Evolutionary conservation across 2,888 invertebrate species (phyloP).

Genomic region (Dolichopus griseipennis): DNA sequence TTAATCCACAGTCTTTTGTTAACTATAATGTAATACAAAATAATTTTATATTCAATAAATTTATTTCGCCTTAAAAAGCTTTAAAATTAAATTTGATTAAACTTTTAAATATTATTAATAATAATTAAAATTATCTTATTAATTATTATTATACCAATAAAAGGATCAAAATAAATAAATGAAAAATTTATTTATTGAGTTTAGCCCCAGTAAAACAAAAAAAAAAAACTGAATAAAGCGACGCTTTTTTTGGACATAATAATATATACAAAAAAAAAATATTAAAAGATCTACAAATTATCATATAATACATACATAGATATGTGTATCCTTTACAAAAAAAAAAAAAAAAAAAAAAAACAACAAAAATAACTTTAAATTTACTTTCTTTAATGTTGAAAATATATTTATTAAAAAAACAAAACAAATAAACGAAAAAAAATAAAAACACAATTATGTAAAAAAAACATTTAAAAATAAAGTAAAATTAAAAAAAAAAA

Average conservation of each 20-base stretch:
- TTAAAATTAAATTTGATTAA: not conserved
- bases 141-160: no score
- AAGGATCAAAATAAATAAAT: not conserved
- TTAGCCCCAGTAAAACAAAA: not conserved
- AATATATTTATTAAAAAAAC: no score
- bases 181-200: not conserved
- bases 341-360: no score
- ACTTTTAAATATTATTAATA: not conserved
- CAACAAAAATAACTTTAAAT: no score
- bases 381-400: no score
- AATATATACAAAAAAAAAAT: not conserved
- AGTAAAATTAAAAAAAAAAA: not conserved
- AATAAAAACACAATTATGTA: not conserved
- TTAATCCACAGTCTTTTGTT: no score
- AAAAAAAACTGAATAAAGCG: not conserved
- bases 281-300: not conserved
- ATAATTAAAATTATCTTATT: not conserved
- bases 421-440: no score
- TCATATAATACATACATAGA: not conserved
- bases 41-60: not conserved
- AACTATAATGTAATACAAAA: not conserved
- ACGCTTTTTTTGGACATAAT: not conserved
- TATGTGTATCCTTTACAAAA: conserved; percentile 1
- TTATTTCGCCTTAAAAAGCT: conserved; percentile 6
- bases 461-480: not conserved